Evolutionary conservation across 2,113 vertebrate genomes (phyloP), one percentile per base, ranked within the genome.

Genomic region (Junco hyemalis): DNA sequence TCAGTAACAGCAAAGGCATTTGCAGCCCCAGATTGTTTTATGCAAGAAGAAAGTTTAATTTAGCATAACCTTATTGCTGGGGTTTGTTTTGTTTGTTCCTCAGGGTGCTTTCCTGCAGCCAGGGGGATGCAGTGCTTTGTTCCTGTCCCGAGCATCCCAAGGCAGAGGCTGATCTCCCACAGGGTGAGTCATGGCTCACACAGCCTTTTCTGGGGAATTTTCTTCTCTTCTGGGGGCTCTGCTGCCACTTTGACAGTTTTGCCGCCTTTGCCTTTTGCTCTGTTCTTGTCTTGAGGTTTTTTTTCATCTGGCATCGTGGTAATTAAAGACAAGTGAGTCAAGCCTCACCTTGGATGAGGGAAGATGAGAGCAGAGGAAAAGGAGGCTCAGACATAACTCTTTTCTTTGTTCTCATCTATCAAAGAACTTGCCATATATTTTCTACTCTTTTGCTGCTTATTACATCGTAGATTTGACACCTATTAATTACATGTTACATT

Each of bases 321-420:
- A 88, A 90, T 95, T 96, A 96, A 95, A 95, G 50, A 22, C n/a
- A 87, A 87, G 54, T 2, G 40, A 79, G 90, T 74, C 31, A 95
- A 80, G 36, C 40, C 47, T 88, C 72, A 53, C 81, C 48, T 74
- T 82, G 36, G 63, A 78, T 94, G 33, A 57, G n/a, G 81, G 90
- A 83, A 80, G 56, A 93, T 71, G 50, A 74, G 64, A 92, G 35
- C 68, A 90, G 35, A 66, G 36, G n/a, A 64, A 76, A 92, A 87
- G 54, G 31, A 77, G 12, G 38, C 42, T 90, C n/a, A 87, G 40
- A 63, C 0, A 8, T 68, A 92, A 74, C 51, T 81, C 22, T 64
- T 73, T 69, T 21, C 61, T 94, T 92, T 96, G 45, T 96, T 86
- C 68, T 70, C 29, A 17, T 63, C 60, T 71, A 56, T 93, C 82